Conservation (phyloP, 2,888 invertebrate genomes). For the Plebejus argus region DNA sequence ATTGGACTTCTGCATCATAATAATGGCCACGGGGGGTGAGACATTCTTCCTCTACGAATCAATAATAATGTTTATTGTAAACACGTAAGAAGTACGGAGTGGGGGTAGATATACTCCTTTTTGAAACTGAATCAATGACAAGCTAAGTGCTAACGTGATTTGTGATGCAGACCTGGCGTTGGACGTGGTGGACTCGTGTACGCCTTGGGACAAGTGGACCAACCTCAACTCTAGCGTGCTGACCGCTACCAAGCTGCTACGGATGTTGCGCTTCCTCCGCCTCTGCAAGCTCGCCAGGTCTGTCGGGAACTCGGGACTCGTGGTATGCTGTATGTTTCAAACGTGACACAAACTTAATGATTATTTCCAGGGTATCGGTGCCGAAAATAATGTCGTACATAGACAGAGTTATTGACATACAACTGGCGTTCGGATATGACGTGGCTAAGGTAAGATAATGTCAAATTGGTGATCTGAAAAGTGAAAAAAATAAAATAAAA, state of each 20-base stretch:
- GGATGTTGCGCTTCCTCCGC: constrained; percentile 70
- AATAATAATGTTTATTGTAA: not conserved
- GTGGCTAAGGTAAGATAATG: constrained; percentile 76
- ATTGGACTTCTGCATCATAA: constrained; percentile 78
- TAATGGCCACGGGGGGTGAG: constrained; percentile 70
- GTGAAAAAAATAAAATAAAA: not conserved
- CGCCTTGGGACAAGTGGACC: constrained; percentile 66
- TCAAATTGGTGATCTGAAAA: not conserved
- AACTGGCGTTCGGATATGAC: constrained; percentile 82
- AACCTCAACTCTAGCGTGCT: constrained; percentile 67
- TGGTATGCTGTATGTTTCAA: not conserved
- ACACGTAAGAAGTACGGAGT: too few species aligned
- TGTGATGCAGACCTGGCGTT: constrained; percentile 62
- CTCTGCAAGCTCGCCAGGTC: constrained; percentile 70
- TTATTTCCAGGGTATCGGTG: constrained; percentile 43
- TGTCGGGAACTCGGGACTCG: not conserved
- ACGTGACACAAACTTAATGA: not conserved
- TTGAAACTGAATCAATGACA: too few species aligned
- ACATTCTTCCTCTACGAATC: not conserved
- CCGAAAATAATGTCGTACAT: constrained; percentile 77
- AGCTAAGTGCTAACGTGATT: not conserved
- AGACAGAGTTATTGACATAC: constrained; percentile 78
- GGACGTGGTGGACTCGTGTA: constrained; percentile 63
- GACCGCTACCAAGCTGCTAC: constrained; percentile 68
- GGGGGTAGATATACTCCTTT: too few species aligned